A percentile compares a stretch with the other conserved stretches of the same genome.
phyloP scores from a whole-genome alignment of 2,888 invertebrate genomes.

The Troilus luridus region DNA sequence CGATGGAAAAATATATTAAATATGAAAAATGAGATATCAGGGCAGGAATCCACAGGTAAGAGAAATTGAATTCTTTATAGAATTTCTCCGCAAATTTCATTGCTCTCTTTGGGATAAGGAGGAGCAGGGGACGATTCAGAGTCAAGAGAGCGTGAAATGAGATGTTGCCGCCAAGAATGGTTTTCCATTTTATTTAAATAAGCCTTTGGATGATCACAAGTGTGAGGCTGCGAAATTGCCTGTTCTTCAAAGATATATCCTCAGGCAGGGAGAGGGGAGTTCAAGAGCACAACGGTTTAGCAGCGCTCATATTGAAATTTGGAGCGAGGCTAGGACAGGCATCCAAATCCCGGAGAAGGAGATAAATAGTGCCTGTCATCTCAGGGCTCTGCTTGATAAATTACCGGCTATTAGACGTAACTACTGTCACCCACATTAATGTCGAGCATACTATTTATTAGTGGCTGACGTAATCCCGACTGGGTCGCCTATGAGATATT shows the following conservation, averaged over 20 bases:
- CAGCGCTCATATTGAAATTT: neutral
- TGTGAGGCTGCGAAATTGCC: slow-evolving; percentile 19
- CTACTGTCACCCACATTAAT: slow-evolving; percentile 21
- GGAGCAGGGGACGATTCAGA: neutral
- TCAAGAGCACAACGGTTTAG: neutral
- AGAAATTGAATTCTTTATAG: slow-evolving; percentile 27
- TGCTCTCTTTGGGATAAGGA: slow-evolving; percentile 17
- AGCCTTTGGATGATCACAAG: neutral
- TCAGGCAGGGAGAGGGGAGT: neutral
- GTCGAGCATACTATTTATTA: slow-evolving; percentile 30
- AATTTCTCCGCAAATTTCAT: slow-evolving; percentile 4
- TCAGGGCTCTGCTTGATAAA: slow-evolving; percentile 22
- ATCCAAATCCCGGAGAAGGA: neutral
- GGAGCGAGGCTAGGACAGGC: neutral
- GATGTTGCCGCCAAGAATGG: neutral
- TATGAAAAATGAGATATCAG: neutral
- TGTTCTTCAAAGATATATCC: neutral
- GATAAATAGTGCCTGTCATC: slow-evolving; percentile 27
- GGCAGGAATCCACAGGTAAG: neutral
- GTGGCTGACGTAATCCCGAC: neutral
- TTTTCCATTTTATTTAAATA: slow-evolving; percentile 21
- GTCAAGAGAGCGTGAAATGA: neutral
- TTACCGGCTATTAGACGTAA: neutral
- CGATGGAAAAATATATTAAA: neutral
- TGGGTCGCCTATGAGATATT: neutral